These are phyloP conservation scores for Pampus argenteus DNA, from an alignment of 2,797 vertebrate genomes.

Conservation along the genomic window DNA sequence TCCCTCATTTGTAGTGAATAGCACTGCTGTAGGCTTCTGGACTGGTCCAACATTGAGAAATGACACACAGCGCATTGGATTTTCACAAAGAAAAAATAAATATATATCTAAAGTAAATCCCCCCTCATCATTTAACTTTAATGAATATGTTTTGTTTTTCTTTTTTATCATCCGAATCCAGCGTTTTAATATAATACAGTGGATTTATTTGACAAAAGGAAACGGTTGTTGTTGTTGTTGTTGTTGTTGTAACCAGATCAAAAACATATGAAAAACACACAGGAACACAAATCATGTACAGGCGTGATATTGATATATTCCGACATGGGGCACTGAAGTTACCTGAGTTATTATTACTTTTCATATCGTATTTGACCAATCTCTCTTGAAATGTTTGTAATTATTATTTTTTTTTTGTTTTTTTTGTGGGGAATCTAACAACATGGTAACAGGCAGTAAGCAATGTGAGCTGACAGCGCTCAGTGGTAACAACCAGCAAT, in stretches of 20 bases:
- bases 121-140: constrained; percentile 65
- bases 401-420: no score
- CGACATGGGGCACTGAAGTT: constrained; percentile 84
- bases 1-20: constrained; percentile 82
- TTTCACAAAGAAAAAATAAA: constrained; percentile 80
- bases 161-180: constrained; percentile 72
- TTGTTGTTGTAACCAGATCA: constrained; percentile 60
- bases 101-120: constrained; percentile 78
- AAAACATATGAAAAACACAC: constrained; percentile 52
- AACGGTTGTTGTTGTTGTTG: no score
- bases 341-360: constrained; percentile 88
- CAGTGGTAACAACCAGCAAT: constrained; percentile 70
- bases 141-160: constrained; percentile 62
- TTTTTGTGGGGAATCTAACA: no score
- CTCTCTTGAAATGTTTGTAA: constrained; percentile 68
- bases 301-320: constrained; percentile 82
- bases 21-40: constrained; percentile 79
- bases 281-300: constrained; percentile 67
- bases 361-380: constrained; percentile 80
- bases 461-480: constrained; percentile 76
- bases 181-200: constrained; percentile 76
- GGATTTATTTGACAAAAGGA: constrained; percentile 67
- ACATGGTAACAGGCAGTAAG: constrained; percentile 72
- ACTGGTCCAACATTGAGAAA: constrained; percentile 81
- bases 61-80: constrained; percentile 80